Evolutionary conservation across 2,797 vertebrate genomes (phyloP).

Genomic region (Avahi laniger): DNA sequence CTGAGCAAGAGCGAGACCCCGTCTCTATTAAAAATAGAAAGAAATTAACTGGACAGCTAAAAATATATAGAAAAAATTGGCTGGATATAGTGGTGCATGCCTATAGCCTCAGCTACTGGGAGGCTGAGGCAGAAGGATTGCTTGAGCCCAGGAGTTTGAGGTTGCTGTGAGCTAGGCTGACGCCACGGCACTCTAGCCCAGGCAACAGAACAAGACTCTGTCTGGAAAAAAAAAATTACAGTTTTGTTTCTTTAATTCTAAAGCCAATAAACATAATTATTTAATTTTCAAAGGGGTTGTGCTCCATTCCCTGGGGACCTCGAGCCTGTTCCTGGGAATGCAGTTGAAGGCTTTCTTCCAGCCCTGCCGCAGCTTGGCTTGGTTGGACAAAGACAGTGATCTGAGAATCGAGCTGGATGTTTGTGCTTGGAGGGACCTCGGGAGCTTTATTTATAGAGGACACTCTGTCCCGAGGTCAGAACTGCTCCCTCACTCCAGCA

Average conservation of each 20-base stretch:
- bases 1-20: no score
- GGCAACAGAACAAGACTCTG: no score
- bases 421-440: not conserved
- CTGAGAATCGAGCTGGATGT: not conserved
- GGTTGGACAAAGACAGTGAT: not conserved
- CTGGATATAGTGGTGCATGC: no score
- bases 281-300: slow-evolving; percentile 15
- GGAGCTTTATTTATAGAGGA: slow-evolving; percentile 58
- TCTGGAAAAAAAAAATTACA: not conserved
- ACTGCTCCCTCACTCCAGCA: not conserved
- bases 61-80: no score
- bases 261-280: slow-evolving; percentile 42
- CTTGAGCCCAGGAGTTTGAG: no score
- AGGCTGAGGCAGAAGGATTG: no score
- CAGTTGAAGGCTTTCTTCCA: not conserved
- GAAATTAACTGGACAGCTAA: no score
- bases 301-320: not conserved
- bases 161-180: no score
- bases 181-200: no score
- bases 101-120: no score
- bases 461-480: not conserved
- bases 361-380: not conserved
- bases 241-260: not conserved
- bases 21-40: no score
- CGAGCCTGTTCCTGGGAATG: slow-evolving; percentile 41